Conservation (phyloP, 2,113 vertebrate species). For the Myanophis thanlyinensis region DNA sequence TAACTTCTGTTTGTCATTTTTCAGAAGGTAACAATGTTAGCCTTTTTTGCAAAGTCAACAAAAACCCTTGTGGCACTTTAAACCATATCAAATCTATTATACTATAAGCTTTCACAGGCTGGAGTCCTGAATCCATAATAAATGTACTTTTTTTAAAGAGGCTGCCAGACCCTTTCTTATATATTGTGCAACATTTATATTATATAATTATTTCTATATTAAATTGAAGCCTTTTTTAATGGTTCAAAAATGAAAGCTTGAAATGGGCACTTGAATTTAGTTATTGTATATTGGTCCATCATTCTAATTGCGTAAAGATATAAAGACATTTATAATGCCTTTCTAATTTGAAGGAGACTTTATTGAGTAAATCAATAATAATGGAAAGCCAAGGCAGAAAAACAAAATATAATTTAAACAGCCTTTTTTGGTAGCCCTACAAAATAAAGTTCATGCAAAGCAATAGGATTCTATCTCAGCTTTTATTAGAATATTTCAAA, state of each 20-base stretch:
- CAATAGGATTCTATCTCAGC: neutral
- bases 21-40: neutral
- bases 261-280: neutral
- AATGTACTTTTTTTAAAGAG: neutral
- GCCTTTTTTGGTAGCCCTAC: accelerated
- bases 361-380: neutral
- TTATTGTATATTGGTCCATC: neutral
- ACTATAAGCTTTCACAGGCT: neutral
- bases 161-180: neutral
- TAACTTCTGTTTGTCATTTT: neutral
- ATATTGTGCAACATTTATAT: neutral
- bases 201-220: neutral
- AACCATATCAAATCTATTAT: neutral
- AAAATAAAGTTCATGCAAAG: neutral
- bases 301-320: neutral
- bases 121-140: neutral
- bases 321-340: neutral
- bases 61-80: neutral
- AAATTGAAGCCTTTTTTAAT: neutral
- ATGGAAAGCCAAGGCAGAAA: neutral
- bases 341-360: neutral
- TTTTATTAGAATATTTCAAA: conserved; percentile 31
- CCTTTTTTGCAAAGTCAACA: neutral
- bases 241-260: neutral
- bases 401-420: neutral